These are phyloP conservation scores for Andrena dorsata DNA, from an alignment of 2,888 invertebrate genomes.

Conservation along the genomic window DNA sequence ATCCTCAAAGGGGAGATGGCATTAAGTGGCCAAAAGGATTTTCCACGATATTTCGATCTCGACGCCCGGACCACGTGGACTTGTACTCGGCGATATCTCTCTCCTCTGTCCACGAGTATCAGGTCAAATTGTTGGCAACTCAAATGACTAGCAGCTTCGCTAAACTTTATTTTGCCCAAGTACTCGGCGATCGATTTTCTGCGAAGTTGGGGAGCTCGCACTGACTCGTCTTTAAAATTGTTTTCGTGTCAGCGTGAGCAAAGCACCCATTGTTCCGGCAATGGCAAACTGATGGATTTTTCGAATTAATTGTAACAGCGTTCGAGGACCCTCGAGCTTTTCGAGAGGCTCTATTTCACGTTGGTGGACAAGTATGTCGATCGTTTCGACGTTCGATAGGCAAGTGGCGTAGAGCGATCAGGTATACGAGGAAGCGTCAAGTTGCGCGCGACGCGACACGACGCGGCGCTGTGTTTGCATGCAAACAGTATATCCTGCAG, in stretches of 20 bases:
- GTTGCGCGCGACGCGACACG: neutral
- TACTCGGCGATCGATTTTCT: neutral
- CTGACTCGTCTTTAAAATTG: conserved; percentile 6
- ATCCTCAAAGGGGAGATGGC: conserved; percentile 22
- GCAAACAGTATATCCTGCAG: conserved; percentile 52
- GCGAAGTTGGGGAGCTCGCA: neutral
- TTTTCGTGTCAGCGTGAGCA: conserved; percentile 11
- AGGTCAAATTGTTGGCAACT: too few relatives aligned
- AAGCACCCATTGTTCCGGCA: conserved; percentile 12
- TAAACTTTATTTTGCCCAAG: neutral
- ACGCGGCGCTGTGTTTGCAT: conserved; percentile 25
- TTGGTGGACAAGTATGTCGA: neutral
- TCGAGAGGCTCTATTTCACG: conserved; percentile 3
- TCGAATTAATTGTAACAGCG: conserved; percentile 18
- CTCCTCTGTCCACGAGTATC: too few relatives aligned
- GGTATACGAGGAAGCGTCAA: conserved; percentile 1
- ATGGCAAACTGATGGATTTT: conserved; percentile 14
- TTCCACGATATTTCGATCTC: neutral
- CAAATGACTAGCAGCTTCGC: too few relatives aligned
- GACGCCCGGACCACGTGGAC: conserved; percentile 1
- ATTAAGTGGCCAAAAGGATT: conserved; percentile 19
- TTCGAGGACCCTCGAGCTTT: neutral
- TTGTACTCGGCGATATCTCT: neutral
- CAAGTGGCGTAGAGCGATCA: neutral
- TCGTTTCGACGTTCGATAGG: conserved; percentile 5